These are phyloP conservation scores for Diadegma fenestrale DNA, from an alignment of 2,888 invertebrate species.

Conservation along the genomic window DNA sequence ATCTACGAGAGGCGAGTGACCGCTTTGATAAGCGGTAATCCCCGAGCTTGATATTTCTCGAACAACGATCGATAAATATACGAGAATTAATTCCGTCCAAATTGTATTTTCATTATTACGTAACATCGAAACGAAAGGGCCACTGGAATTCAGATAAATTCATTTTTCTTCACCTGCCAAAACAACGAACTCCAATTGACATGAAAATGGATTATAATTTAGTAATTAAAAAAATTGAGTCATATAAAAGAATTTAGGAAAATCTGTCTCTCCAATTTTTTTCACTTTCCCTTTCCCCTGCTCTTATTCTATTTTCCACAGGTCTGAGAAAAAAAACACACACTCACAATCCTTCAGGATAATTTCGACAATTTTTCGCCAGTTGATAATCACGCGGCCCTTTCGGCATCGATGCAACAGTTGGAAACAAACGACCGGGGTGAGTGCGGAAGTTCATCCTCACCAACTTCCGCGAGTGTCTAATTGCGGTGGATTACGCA, in stretches of 20 bases:
- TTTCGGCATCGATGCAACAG: slow-evolving; percentile 38
- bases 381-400: neutral
- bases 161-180: neutral
- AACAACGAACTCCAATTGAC: neutral
- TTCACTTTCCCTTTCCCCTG: neutral
- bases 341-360: neutral
- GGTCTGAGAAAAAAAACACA: neutral
- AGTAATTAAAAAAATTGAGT: neutral
- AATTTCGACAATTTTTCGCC: neutral
- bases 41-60: slow-evolving; percentile 2
- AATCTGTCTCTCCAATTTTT: neutral
- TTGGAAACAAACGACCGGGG: slow-evolving; percentile 55
- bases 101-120: neutral
- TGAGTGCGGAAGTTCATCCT: slow-evolving; percentile 73
- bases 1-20: slow-evolving; percentile 63
- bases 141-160: neutral
- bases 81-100: slow-evolving; percentile 9
- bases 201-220: neutral
- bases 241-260: neutral
- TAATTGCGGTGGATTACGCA: slow-evolving; percentile 69
- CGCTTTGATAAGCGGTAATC: slow-evolving; percentile 59
- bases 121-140: neutral
- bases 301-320: neutral
- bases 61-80: slow-evolving; percentile 17
- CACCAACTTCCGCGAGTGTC: slow-evolving; percentile 69